Conservation (phyloP, 2,888 invertebrate species). For the Morinoia aosen region DNA sequence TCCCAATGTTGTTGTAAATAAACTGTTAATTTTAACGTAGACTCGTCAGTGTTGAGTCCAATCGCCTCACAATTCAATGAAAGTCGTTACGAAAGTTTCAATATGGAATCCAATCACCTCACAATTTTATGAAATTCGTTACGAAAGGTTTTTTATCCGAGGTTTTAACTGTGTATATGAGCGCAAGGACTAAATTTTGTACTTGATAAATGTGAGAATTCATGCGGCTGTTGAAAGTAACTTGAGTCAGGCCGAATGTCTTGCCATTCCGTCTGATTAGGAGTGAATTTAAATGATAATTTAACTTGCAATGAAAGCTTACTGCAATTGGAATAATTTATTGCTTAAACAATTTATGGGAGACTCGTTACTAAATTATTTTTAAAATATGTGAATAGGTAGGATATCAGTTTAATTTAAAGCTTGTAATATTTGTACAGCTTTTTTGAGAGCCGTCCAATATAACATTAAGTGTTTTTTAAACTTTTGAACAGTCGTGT, state of each 20-base stretch:
- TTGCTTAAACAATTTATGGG: neutral
- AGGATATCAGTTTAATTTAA: neutral
- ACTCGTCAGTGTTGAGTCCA: neutral
- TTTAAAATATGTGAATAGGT: neutral
- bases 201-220: neutral
- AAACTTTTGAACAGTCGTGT: neutral
- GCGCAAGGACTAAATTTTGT: neutral
- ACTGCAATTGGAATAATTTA: neutral
- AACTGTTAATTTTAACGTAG: neutral
- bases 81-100: neutral
- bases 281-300: neutral
- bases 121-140: neutral
- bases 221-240: neutral
- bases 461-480: neutral
- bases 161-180: neutral
- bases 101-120: too few species aligned
- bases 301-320: neutral
- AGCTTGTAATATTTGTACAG: neutral
- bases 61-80: neutral
- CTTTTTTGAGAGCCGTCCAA: neutral
- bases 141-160: neutral
- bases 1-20: neutral
- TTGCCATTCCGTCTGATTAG: neutral
- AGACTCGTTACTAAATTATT: neutral
- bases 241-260: neutral